phyloP scores from a whole-genome alignment of 1,140 invertebrate genomes.

The Scylla paramamosain region DNA sequence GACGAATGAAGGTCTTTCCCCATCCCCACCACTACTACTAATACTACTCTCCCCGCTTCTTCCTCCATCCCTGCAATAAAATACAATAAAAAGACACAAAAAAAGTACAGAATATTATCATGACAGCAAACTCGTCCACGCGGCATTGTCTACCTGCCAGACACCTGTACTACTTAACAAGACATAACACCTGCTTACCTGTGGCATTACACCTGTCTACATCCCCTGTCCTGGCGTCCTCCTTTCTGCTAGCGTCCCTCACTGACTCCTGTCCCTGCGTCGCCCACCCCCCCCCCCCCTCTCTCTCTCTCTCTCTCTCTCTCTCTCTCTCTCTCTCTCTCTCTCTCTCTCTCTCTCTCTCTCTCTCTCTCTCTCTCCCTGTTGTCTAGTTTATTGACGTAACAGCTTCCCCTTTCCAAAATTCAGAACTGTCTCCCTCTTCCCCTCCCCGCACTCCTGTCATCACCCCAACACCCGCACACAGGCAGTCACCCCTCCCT shows the following conservation, averaged over 20 bases:
- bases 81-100: neutral
- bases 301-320: conserved; percentile 49
- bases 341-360: conserved; percentile 15
- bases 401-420: neutral
- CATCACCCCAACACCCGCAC: neutral
- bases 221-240: neutral
- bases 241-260: neutral
- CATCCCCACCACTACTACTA: neutral
- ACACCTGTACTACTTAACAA: conserved; percentile 8
- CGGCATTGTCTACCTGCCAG: neutral
- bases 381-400: neutral
- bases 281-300: neutral
- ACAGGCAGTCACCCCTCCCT: neutral
- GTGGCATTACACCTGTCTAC: neutral
- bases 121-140: neutral
- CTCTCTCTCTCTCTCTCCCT: neutral
- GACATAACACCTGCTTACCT: neutral
- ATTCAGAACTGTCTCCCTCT: neutral
- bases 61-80: too few species aligned
- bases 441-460: neutral
- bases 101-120: neutral
- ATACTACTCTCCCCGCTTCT: neutral
- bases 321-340: neutral
- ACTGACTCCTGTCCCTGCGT: neutral
- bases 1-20: neutral